Conservation (phyloP, 2,888 invertebrate species). For the Tridacna gigas region DNA sequence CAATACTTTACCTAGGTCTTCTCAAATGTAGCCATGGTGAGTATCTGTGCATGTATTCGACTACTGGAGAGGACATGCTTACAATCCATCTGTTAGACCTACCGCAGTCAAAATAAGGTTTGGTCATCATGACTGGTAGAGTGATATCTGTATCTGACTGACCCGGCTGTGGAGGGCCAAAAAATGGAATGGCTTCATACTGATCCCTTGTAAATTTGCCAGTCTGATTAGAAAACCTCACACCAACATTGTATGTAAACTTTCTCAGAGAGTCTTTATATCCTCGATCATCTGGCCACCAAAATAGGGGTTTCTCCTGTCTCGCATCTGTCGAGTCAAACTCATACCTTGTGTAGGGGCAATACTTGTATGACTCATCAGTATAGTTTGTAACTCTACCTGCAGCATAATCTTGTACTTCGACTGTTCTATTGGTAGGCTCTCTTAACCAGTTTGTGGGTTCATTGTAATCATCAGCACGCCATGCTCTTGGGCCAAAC, state of each 20-base stretch:
- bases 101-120: constrained; percentile 98
- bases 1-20: constrained; percentile 76
- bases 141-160: constrained; percentile 74
- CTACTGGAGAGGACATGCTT: constrained; percentile 96
- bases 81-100: constrained; percentile 98
- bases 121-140: constrained; percentile 96
- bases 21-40: constrained; percentile 81
- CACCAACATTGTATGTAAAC: constrained; percentile 81
- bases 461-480: constrained; percentile 87
- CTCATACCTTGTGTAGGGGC: constrained; percentile 83
- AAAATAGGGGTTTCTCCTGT: constrained; percentile 83
- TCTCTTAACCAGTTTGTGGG: constrained; percentile 97
- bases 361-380: constrained; percentile 94
- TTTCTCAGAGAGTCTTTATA: constrained; percentile 86
- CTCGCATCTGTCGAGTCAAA: constrained; percentile 51
- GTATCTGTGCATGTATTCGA: constrained; percentile 94
- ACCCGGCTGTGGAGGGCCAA: constrained; percentile 84
- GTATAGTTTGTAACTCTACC: constrained; percentile 95
- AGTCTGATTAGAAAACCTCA: constrained; percentile 82
- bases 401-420: constrained; percentile 87
- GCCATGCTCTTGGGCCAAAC: constrained; percentile 96
- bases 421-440: constrained; percentile 96
- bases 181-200: constrained; percentile 79
- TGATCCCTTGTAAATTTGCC: constrained; percentile 79
- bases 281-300: constrained; percentile 97